Conservation (phyloP, 2,888 invertebrate genomes). For the Eilema depressum region DNA sequence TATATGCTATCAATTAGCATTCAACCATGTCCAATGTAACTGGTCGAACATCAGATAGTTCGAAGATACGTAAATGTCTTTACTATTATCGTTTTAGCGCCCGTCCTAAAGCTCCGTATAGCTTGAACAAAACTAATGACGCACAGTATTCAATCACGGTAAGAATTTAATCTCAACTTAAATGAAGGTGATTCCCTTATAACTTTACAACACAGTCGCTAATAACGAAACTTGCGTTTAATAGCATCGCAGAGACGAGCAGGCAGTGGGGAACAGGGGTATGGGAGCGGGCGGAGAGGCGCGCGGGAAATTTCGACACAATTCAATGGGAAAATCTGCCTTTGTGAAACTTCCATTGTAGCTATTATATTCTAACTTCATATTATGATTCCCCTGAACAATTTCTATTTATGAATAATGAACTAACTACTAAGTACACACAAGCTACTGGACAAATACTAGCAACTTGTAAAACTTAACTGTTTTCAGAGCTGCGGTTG, state of each 20-base stretch:
- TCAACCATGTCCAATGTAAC: no score
- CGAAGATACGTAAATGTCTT: no score
- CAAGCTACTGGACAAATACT: conserved; percentile 25
- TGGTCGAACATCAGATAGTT: no score
- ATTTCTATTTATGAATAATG: conserved; percentile 50
- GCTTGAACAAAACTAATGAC: conserved; percentile 48
- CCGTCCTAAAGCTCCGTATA: no score
- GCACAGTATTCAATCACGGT: conserved; percentile 70
- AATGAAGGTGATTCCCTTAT: conserved; percentile 83
- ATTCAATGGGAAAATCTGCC: conserved; percentile 83
- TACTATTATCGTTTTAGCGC: no score
- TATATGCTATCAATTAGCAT: no score
- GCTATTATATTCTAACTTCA: conserved; percentile 68
- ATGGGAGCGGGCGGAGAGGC: conserved; percentile 46
- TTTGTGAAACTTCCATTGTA: conserved; percentile 78
- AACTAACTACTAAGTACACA: conserved; percentile 31
- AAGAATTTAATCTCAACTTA: conserved; percentile 83
- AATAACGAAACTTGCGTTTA: conserved; percentile 85
- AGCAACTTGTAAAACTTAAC: conserved; percentile 20
- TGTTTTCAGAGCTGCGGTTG: conserved; percentile 18
- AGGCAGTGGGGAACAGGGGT: conserved; percentile 29
- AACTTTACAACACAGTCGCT: conserved; percentile 83
- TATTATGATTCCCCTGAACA: conserved; percentile 53
- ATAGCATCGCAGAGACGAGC: conserved; percentile 63
- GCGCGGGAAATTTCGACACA: conserved; percentile 74